Evolutionary conservation across 2,113 vertebrate genomes (phyloP), one percentile per base, ranked within the genome.

Genomic region (Clarias macrocephalus): DNA sequence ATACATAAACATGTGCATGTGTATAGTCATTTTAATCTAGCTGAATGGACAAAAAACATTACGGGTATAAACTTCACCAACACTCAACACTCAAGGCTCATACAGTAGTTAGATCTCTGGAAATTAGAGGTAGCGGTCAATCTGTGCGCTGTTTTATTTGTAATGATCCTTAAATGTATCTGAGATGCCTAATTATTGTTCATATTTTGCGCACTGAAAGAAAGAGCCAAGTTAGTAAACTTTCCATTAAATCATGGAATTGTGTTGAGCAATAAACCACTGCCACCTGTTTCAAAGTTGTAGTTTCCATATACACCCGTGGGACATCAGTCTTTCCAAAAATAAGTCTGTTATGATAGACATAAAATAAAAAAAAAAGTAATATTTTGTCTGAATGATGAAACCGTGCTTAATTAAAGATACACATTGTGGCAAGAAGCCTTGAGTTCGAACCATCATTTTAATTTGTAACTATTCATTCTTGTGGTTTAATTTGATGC

Each of bases 211-310:
- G 18, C 2, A 23, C 11, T 85, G 70, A 23, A 76, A 63, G 28
- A 81, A 48, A 82, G 33, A n/a, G 87, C 68, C 18, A 21, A 60
- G 54, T 85, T 83, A 83, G 56, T 79, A 66, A 42, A 62, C 30
- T 25, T 23, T 30, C 10, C 70, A 16, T 70, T 76, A 80, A 88
- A 84, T 76, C 66, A 66, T 60, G 37, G 80, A 37, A 63, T 84
- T 75, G 70, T 72, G 63, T 83, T 65, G 77, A 80, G 57, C 65
- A 48, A 73, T 79, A 86, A 21, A 57, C 70, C 54, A 85, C 52
- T 33, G 73, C 59, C 66, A 82, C 66, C 83, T 76, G 83, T 70
- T 63, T 33, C 66, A 88, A 76, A 28, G 0, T 33, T 59, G n/a
- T 75, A 63, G 28, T 72, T 81, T 33, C n/a, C 37, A 33, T n/a